Base-by-base conservation (phyloP, 1,140 invertebrate genomes). In the Zelostemma sp. region DNA sequence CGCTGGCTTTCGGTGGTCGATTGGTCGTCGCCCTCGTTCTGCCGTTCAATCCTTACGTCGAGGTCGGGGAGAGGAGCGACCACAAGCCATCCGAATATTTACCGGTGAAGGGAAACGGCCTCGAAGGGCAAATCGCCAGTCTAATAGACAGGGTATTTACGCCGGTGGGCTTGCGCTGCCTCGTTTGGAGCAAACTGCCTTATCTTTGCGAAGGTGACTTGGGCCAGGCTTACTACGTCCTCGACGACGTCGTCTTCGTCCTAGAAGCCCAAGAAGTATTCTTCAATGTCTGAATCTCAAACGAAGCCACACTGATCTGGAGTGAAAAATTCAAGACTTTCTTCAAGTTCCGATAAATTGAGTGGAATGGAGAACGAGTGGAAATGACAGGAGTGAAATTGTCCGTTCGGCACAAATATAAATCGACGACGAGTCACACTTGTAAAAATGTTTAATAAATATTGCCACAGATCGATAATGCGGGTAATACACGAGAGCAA, bases 201-300 rank as follows among this genome's bases (percentile, higher is more conserved):
- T 98, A 98, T 84, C 85, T 98, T 6, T 98, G 95, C 85, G 95
- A 98, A 85, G 96, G 97, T 0, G 95, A 98, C 82, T 85, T 97
- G n/a, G 88, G 91, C 15, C 93, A 96, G 78, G 91, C 94, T 0
- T 97, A 93, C 82, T 98, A 97, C 84, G 94, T 93, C 87, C 86
- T 98, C 6, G 89, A 94, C 73, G 96, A 98, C 86, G 92, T 91
- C 11, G 81, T 98, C 0, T 95, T 97, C 76, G 86, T 93, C 9
- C 85, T 92, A 55, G 88, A 86, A 75, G 76, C 72, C 11, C 68
- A 72, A 25, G 51, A 67, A 60, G 67, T 73, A 65, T 45, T 35
- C 11, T 35, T 35, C n/a, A 35, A 35, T n/a, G 33, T 35, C 2
- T 35, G n/a, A 35, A n/a, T 35, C 8, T 25, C 21, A n/a, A n/a